A percentile compares a stretch with the other conserved stretches of the same genome.
These are phyloP conservation scores for Rhagologus leucostigma DNA, from an alignment of 2,113 vertebrate species.

Conservation along the genomic window DNA sequence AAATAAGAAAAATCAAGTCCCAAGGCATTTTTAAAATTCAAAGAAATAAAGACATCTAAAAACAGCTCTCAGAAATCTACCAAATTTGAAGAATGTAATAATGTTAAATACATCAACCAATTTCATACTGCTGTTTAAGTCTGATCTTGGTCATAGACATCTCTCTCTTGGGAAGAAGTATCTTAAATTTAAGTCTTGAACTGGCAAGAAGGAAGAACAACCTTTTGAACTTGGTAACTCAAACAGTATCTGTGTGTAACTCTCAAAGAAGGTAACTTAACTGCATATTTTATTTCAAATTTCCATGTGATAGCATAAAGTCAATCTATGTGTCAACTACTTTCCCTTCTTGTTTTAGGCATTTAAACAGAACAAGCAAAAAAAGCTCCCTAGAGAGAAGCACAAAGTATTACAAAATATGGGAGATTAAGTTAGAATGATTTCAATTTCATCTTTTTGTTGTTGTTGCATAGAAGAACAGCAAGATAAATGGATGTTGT, in stretches of 20 bases:
- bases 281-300: neutral
- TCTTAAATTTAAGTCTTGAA: neutral
- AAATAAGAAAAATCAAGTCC: neutral
- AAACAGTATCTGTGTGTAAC: neutral
- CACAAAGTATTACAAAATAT: neutral
- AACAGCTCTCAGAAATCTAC: neutral
- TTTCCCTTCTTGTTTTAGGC: neutral
- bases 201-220: neutral
- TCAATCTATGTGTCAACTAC: neutral
- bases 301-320: neutral
- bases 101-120: neutral
- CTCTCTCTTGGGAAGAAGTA: neutral
- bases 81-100: neutral
- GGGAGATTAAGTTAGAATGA: neutral
- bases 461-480: neutral
- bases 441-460: neutral
- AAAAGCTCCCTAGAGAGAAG: neutral
- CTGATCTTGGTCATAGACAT: neutral
- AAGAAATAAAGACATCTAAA: neutral
- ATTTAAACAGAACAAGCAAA: neutral
- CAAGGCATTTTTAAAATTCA: neutral
- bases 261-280: neutral
- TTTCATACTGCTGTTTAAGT: neutral
- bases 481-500: neutral
- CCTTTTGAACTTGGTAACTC: neutral